Conservation (phyloP, 1,140 invertebrate species). For the Drosophila persimilis region DNA sequence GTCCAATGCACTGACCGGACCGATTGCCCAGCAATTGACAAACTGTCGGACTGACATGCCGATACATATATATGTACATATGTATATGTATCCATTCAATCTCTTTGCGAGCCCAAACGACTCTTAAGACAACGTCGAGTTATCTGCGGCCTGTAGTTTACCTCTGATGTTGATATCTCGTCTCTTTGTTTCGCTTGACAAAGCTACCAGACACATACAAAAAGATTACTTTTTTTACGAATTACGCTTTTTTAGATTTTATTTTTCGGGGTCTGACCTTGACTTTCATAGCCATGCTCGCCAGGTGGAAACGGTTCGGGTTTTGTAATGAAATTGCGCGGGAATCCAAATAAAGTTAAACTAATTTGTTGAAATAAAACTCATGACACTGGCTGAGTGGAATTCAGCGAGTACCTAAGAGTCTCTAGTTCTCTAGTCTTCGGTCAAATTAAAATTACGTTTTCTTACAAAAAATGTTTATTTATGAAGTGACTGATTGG, state of each 20-base stretch:
- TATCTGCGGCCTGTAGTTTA: slow-evolving; percentile 57
- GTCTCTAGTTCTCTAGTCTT: slow-evolving; percentile 1
- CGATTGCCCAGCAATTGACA: slow-evolving; percentile 36
- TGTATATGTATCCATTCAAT: slow-evolving; percentile 52
- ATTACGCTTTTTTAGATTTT: slow-evolving; percentile 23
- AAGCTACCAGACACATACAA: slow-evolving; percentile 10
- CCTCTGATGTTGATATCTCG: slow-evolving; percentile 35
- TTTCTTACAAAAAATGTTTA: too few relatives aligned
- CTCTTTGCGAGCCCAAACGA: slow-evolving; percentile 46
- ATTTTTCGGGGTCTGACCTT: slow-evolving; percentile 49
- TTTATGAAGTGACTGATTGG: too few relatives aligned
- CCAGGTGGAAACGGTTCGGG: slow-evolving; percentile 30
- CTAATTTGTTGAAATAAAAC: slow-evolving; percentile 17
- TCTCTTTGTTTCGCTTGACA: slow-evolving; percentile 68
- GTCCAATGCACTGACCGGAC: slow-evolving; percentile 58
- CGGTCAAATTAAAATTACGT: too few relatives aligned
- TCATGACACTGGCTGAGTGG: slow-evolving; percentile 13
- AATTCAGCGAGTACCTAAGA: background rate
- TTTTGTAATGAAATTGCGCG: slow-evolving; percentile 35
- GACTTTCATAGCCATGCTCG: slow-evolving; percentile 59
- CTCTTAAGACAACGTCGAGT: slow-evolving; percentile 32
- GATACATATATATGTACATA: too few relatives aligned
- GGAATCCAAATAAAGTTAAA: slow-evolving; percentile 37
- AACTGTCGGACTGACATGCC: slow-evolving; percentile 12
- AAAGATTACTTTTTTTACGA: slow-evolving; percentile 40